These are phyloP conservation scores for Lacerta bilineata DNA, from an alignment of 2,797 vertebrate species.

Conservation along the genomic window DNA sequence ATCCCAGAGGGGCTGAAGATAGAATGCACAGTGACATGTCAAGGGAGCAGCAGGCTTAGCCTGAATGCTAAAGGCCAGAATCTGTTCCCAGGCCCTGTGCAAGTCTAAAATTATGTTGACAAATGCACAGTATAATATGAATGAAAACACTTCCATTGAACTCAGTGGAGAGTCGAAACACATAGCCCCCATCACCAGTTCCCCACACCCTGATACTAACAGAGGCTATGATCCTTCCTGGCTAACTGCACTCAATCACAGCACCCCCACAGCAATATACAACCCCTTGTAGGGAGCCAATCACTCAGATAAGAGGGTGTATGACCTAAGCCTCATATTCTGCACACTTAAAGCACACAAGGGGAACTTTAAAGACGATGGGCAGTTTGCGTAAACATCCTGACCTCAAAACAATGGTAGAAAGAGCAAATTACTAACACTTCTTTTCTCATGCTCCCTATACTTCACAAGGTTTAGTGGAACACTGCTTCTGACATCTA, in stretches of 20 bases:
- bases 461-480: too few relatives aligned
- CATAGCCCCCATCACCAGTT: too few relatives aligned
- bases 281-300: neutral
- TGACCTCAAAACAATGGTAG: too few relatives aligned
- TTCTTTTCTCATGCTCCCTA: too few relatives aligned
- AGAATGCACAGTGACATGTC: neutral
- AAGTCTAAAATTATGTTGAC: neutral
- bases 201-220: neutral
- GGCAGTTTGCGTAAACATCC: too few relatives aligned
- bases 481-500: too few relatives aligned
- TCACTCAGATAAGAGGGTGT: neutral
- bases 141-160: neutral
- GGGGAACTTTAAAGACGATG: too few relatives aligned
- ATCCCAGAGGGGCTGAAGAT: neutral
- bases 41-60: neutral
- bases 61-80: neutral
- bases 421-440: too few relatives aligned
- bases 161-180: neutral
- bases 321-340: neutral
- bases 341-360: too few relatives aligned
- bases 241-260: neutral
- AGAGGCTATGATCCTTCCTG: too few relatives aligned
- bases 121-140: neutral
- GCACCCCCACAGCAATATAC: neutral
- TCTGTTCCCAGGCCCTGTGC: neutral